phyloP scores from a whole-genome alignment of 2,113 vertebrate genomes.

The Meleagris gallopavo region DNA sequence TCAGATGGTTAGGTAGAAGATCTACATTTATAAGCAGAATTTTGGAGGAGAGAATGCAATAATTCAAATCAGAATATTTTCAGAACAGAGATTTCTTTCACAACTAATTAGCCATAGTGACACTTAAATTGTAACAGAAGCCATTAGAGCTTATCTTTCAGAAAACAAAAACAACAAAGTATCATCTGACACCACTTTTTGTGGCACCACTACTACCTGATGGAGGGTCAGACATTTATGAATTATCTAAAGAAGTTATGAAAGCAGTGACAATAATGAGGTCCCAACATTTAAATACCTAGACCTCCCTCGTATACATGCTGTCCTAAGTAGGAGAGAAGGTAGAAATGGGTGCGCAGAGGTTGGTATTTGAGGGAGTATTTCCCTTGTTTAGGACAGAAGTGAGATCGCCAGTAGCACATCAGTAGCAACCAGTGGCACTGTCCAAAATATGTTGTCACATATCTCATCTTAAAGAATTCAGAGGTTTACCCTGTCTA shows the following conservation, averaged over 20 bases:
- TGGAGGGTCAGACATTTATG: background rate
- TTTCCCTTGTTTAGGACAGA: background rate
- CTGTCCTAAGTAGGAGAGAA: background rate
- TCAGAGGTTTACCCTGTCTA: background rate
- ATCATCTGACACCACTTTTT: background rate
- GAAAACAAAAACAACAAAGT: background rate
- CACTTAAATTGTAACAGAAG: background rate
- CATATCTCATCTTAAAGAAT: background rate
- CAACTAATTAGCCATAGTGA: background rate
- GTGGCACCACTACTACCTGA: background rate
- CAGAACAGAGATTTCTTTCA: background rate
- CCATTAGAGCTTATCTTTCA: background rate
- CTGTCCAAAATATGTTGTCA: background rate
- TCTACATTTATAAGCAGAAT: background rate
- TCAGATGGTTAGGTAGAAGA: background rate
- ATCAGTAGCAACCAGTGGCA: background rate
- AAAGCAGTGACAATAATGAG: background rate
- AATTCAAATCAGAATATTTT: background rate
- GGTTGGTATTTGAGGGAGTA: background rate
- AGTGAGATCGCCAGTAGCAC: background rate
- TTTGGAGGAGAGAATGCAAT: background rate
- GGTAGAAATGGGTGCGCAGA: background rate
- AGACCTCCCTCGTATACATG: background rate
- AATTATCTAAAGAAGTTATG: background rate
- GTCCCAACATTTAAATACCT: background rate